Evolutionary conservation across 2,113 vertebrate genomes (phyloP), one percentile per base, ranked within the genome.

Genomic region (Piaya cayana): DNA sequence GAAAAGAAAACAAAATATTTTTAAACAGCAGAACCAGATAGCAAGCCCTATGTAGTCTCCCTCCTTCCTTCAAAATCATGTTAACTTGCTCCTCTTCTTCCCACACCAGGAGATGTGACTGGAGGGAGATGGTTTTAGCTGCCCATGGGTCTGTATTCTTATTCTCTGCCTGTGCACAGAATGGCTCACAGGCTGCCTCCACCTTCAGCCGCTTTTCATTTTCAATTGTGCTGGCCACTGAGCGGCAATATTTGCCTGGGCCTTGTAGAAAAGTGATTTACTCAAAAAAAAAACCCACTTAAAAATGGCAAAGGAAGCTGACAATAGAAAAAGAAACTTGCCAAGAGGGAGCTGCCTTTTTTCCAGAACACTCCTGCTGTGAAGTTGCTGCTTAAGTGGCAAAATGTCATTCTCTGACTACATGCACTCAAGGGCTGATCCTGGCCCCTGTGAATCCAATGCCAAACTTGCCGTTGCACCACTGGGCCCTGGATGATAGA

Each of bases 1-100:
- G n/a, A 72, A 88, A 34, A 80, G 55, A 74, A 96, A 86, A 67
- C 50, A 84, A 91, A 95, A 60, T 67, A 87, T 82, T 91, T 93
- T 72, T 55, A 89, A 96, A 91, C 82, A 85, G 56, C 82, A 89
- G 78, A 87, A 93, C 16, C 36, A 85, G 65, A 64, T 45, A n/a
- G 56, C 62, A 58, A 92, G 34, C 47, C 52, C 56, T 42, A 19
- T 8, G 43, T 29, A 62, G 32, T n/a, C 59, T 64, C 68, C 63
- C 68, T 82, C 45, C 49, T 91, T 36, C 68, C 37, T 37, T 94
- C 55, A 52, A 58, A 92, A 67, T 25, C 68, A 64, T 52, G 60
- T 58, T 29, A 11, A 72, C 36, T 62, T 52, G 42, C 34, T 77
- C 53, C 59, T 59, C 34, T 65, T 59, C 15, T 59, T 88, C 60